Evolutionary conservation across 2,888 invertebrate genomes (phyloP).

Genomic region (Nowickia ferox): DNA sequence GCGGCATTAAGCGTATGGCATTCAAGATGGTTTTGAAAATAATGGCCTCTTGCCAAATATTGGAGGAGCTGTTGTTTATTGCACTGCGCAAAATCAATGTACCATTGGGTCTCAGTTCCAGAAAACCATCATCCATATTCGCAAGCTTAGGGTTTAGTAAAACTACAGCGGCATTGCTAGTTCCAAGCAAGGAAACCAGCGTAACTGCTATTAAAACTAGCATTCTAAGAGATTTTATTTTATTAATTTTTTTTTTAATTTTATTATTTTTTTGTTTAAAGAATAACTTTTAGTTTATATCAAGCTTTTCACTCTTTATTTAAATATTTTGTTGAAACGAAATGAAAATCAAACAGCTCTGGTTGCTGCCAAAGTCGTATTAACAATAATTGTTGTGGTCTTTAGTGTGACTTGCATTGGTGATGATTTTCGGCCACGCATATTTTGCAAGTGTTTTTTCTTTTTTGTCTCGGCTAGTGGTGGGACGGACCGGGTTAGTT

Average conservation of each 20-base stretch:
- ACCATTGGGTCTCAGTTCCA: conserved; percentile 78
- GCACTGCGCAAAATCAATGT: conserved; percentile 74
- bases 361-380: conserved; percentile 49
- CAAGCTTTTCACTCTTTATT: neutral
- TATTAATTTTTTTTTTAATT: neutral
- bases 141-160: conserved; percentile 56
- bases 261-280: conserved; percentile 2
- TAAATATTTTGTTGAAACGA: conserved; percentile 31
- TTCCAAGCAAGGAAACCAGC: neutral
- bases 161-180: neutral
- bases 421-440: conserved; percentile 67
- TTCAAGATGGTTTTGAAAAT: conserved; percentile 76
- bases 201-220: neutral
- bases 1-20: conserved; percentile 73
- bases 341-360: conserved; percentile 38
- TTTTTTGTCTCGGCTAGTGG: neutral
- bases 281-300: neutral
- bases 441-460: conserved; percentile 17
- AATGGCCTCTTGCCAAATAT: conserved; percentile 73
- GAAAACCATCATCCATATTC: conserved; percentile 73
- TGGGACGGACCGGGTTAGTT: neutral
- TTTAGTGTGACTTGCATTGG: conserved; percentile 63
- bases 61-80: conserved; percentile 59
- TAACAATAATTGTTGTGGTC: conserved; percentile 48
- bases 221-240: neutral